Base-by-base conservation (phyloP, 2,888 invertebrate genomes). In the Silvanus unidentatus region DNA sequence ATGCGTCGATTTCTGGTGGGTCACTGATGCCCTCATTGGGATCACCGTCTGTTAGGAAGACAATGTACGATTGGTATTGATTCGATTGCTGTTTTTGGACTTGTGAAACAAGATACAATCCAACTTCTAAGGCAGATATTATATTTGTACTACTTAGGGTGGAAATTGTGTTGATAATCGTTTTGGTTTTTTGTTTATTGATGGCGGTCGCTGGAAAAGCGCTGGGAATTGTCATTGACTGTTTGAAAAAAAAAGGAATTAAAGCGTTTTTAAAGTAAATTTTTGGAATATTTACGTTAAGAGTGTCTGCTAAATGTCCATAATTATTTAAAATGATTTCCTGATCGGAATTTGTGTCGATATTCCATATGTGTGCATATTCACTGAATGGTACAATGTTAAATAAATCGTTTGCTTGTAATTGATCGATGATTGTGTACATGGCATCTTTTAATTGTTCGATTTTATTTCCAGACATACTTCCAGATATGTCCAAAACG, bases 101-200 rank as follows among this genome's bases (percentile, higher is more conserved):
- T 32, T 45, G 16, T 43, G 57, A 50, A 1, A 61, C 52, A 34
- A 66, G 44, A 42, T 56, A 56, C 6, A 68, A 47, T 42, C 77
- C 76, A 1, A 80, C 70, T 40, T 76, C 71, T 10, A 86, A 62
- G 0, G 82, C 84, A 48, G 75, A 77, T 50, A 77, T 76, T 52
- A 84, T 83, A 58, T 85, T 82, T 5, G 86, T 85, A 16, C 79
- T 75, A 53, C 78, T 80, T 27, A 65, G 59, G 1, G 78, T 77
- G 16, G 65, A 58, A 40, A 81, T 68, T 43, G 74, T 65, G 48
- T 75, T 70, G 30, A 81, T 70, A 49, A 77, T 75, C 45, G 72
- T 59, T 59, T 77, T 77, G 1, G 80, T 80, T 53, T 75, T 77
- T 11, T 68, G 69, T 11, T 79, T 74, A 63, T 80, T 78, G 30